phyloP scores from a whole-genome alignment of 2,888 invertebrate species.

The Lydus trimaculatus region DNA sequence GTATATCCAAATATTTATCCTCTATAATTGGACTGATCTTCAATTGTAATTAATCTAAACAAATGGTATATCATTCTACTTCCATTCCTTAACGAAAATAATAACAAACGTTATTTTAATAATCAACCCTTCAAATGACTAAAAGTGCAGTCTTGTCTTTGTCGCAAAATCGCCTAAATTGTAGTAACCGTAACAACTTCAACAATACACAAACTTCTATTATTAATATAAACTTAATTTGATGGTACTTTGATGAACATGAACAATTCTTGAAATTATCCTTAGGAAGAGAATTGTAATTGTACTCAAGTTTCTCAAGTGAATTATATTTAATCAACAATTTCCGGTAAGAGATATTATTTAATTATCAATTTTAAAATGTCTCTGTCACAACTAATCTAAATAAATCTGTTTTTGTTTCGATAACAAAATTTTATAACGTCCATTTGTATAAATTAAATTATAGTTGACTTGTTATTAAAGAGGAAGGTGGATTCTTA shows the following conservation, averaged over 20 bases:
- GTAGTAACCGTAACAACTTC: not conserved
- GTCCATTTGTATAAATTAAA: conserved; percentile 22
- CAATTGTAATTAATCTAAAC: conserved; percentile 2
- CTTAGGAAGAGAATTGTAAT: not conserved
- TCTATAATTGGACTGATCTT: not conserved
- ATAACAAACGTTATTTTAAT: not conserved
- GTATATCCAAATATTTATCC: conserved; percentile 6
- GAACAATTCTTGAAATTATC: conserved; percentile 7
- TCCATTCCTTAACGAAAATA: not conserved
- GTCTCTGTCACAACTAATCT: not conserved
- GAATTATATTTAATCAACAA: not conserved
- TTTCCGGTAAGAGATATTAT: not conserved
- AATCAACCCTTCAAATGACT: too few relatives aligned
- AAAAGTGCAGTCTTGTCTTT: too few relatives aligned
- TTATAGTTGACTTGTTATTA: not conserved
- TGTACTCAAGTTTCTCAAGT: not conserved
- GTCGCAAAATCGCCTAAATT: not conserved
- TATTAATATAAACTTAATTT: conserved; percentile 9
- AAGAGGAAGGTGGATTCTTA: not conserved
- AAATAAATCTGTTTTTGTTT: too few relatives aligned
- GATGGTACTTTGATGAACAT: not conserved
- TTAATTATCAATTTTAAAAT: not conserved
- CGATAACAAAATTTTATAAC: too few relatives aligned
- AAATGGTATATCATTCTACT: not conserved
- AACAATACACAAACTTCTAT: not conserved